Percentiles rank a stretch among this genome's conserved stretches.
Conservation (phyloP, 2,797 vertebrate genomes). For the Pangasius mekongensis region DNA sequence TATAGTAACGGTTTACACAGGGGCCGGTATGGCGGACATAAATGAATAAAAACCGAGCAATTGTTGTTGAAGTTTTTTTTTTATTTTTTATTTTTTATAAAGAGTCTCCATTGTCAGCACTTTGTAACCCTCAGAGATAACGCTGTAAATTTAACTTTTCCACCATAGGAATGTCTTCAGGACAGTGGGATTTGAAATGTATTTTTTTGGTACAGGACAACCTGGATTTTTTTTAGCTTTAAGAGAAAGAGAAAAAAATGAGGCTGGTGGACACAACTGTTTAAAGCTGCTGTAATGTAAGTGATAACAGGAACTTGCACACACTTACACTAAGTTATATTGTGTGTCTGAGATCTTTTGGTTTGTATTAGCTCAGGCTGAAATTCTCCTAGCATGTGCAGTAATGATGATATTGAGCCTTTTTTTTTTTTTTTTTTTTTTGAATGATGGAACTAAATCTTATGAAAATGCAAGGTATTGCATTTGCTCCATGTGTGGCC, state of each 20-base stretch:
- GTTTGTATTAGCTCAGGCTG: neutral
- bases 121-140: neutral
- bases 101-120: neutral
- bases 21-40: too few relatives aligned
- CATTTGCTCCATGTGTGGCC: conserved; percentile 29
- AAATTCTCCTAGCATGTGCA: neutral
- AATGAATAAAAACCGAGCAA: too few relatives aligned
- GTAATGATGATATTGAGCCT: neutral
- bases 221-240: too few relatives aligned
- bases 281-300: too few relatives aligned
- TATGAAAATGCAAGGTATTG: neutral
- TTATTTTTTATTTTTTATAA: too few relatives aligned
- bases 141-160: neutral
- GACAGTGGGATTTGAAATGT: neutral
- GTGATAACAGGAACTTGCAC: too few relatives aligned
- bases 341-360: neutral
- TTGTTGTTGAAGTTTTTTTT: too few relatives aligned
- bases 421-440: neutral
- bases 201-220: neutral
- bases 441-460: neutral
- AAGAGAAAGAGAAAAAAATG: too few relatives aligned
- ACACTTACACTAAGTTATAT: neutral
- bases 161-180: too few relatives aligned
- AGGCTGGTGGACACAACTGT: too few relatives aligned
- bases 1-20: neutral